Percentiles rank a stretch among this genome's conserved stretches.
These are phyloP conservation scores for Drosophila meridionalis DNA, from an alignment of 2,888 invertebrate genomes.

Conservation along the genomic window DNA sequence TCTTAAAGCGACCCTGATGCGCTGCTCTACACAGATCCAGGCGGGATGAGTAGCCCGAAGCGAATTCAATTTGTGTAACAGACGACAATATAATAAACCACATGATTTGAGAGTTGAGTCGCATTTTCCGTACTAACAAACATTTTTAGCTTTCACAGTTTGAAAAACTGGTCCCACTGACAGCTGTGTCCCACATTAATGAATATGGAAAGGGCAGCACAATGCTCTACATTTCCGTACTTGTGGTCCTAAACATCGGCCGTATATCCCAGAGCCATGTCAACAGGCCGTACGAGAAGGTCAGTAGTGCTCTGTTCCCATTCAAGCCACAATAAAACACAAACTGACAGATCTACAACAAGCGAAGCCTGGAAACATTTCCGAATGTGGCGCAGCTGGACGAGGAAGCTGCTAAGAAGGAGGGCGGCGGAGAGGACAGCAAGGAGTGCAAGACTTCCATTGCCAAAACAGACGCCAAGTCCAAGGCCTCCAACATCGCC, in stretches of 20 bases:
- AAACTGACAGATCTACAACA: slow-evolving; percentile 1
- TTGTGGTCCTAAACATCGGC: slow-evolving; percentile 40
- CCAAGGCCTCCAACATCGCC: slow-evolving; percentile 89
- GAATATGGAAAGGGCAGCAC: slow-evolving; percentile 20
- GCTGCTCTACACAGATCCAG: neutral
- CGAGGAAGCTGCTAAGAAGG: neutral
- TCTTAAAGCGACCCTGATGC: slow-evolving; percentile 20
- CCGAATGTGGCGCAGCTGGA: neutral
- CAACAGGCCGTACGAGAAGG: slow-evolving; percentile 11
- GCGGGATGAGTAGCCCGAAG: neutral
- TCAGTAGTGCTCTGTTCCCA: slow-evolving; percentile 6
- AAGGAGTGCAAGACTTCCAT: slow-evolving; percentile 2
- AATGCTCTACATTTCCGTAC: slow-evolving; percentile 42
- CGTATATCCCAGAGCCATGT: slow-evolving; percentile 23
- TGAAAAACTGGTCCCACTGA: slow-evolving; percentile 16
- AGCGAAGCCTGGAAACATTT: neutral
- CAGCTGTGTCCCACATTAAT: slow-evolving; percentile 28
- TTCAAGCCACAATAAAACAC: neutral
- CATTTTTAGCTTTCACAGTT: slow-evolving; percentile 29
- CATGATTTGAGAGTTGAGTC: slow-evolving; percentile 46
- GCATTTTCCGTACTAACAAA: slow-evolving; percentile 55
- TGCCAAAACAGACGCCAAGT: slow-evolving; percentile 57
- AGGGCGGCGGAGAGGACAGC: neutral
- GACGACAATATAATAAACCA: slow-evolving; percentile 37
- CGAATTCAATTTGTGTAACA: slow-evolving; percentile 14